These are phyloP conservation scores for Anolis apletophallus DNA, from an alignment of 2,797 vertebrate genomes.

Conservation along the genomic window DNA sequence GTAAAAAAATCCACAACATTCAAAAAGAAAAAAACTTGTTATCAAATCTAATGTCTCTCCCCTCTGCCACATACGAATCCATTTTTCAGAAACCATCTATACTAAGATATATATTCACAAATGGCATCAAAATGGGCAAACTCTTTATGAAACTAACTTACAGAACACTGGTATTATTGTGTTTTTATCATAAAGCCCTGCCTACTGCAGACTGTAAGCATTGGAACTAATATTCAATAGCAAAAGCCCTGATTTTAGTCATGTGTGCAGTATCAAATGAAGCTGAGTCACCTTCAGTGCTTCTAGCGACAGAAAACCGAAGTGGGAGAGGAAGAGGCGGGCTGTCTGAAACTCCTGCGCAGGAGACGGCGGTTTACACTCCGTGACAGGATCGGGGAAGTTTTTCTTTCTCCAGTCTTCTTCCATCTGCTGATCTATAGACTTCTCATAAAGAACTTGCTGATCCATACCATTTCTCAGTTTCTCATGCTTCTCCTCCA, in stretches of 20 bases:
- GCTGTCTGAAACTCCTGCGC: constrained; percentile 90
- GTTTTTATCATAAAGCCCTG: neutral
- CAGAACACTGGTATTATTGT: neutral
- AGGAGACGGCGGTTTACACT: constrained; percentile 86
- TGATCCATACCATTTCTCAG: constrained; percentile 85
- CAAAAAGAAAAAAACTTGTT: neutral
- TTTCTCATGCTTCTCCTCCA: constrained; percentile 88
- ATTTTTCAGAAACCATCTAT: neutral
- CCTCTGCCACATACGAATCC: too few relatives aligned
- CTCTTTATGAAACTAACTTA: neutral
- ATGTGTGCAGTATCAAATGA: neutral
- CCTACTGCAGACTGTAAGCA: neutral
- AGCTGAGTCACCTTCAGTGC: constrained; percentile 88
- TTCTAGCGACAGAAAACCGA: constrained; percentile 92
- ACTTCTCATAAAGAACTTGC: constrained; percentile 85
- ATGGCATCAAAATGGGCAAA: neutral
- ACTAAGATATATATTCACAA: neutral
- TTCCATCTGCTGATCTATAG: constrained; percentile 87
- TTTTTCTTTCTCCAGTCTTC: constrained; percentile 85
- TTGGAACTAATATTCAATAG: neutral
- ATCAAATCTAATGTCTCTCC: neutral
- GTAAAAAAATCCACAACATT: neutral
- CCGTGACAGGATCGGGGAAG: constrained; percentile 82
- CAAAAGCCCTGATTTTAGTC: neutral
- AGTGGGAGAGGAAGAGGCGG: constrained; percentile 91